Base-by-base conservation (phyloP, 2,888 invertebrate species). In the Agrilus biguttatus region DNA sequence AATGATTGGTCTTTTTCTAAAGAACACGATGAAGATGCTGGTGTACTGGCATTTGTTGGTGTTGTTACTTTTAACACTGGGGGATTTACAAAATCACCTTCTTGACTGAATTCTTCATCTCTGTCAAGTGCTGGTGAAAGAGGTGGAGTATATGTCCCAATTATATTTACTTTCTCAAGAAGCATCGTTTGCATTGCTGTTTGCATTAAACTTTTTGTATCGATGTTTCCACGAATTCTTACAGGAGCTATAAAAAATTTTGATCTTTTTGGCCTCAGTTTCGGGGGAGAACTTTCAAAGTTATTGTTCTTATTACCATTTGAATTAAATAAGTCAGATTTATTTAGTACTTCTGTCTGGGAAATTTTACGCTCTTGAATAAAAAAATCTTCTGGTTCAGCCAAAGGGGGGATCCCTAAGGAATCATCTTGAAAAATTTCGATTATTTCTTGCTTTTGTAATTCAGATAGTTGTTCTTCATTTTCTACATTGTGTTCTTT, bases 121-220 rank as follows among this genome's bases (percentile, higher is more conserved):
- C 34, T 10, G 10, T 28, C 28, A 28, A 28, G 28, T 28, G 39
- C 44, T 37, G 59, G 57, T 17, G 61, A 58, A 23, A 54, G 52
- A 21, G 59, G 59, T 10, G 61, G 58, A 3, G 61, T 51, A 37
- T 53, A 54, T 8, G 53, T 57, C 14, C 62, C 62, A 32, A 62
- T 51, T 35, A 62, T 46, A 45, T 57, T 59, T 10, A 58, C 55
- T 53, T 62, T 62, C 40, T 63, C 63, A 34, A 63, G 51, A 17
- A 64, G 50, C 43, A 64, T 60, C 14, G 60, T 59, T 49, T 64
- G 59, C 56, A 64, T 59, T 23, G 63, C 63, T 7, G 62, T 62
- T 49, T 58, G 56, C 10, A 62, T 45, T 41, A 63, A 51, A 39
- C 59, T 52, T 49, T 55, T 53, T 34, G 50, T 45, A 46, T 54